Conservation (phyloP, 2,888 invertebrate species). For the Xestia rhomboidea region DNA sequence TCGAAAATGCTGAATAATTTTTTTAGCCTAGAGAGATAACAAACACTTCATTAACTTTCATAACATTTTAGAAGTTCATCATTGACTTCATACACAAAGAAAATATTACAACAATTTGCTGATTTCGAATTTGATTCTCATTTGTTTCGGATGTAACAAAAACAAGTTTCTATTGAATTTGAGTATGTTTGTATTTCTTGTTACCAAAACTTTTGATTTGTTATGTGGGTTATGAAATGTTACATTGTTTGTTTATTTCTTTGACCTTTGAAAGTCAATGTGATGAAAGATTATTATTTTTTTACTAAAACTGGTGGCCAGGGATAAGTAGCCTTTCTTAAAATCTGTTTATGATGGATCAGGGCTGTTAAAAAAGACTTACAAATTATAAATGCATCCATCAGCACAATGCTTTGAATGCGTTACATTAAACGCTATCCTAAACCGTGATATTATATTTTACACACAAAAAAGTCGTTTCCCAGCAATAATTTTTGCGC, state of each 20-base stretch:
- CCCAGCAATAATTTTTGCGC: no score
- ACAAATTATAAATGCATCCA: no score
- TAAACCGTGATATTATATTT: no score
- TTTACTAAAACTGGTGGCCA: no score
- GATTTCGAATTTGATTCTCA: neutral
- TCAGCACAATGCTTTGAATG: neutral
- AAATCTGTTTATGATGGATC: neutral
- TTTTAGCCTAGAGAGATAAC: neutral
- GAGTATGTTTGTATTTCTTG: slow-evolving; percentile 9
- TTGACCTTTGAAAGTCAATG: neutral
- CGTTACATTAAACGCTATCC: no score
- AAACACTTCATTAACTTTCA: neutral
- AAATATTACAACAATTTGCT: neutral
- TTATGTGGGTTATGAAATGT: slow-evolving; percentile 5
- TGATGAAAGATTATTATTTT: neutral
- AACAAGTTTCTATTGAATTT: slow-evolving; percentile 24
- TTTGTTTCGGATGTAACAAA: slow-evolving; percentile 22
- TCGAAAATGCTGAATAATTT: neutral
- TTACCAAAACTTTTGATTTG: slow-evolving; percentile 31
- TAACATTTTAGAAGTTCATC: neutral
- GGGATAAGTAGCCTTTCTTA: neutral
- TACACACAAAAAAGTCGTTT: no score
- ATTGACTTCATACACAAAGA: neutral
- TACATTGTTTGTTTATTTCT: slow-evolving; percentile 21
- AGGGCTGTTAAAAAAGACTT: neutral